Percentiles rank a stretch among this genome's conserved stretches.
Conservation (phyloP, 2,888 invertebrate species). For the Drosophila imparisetae region DNA sequence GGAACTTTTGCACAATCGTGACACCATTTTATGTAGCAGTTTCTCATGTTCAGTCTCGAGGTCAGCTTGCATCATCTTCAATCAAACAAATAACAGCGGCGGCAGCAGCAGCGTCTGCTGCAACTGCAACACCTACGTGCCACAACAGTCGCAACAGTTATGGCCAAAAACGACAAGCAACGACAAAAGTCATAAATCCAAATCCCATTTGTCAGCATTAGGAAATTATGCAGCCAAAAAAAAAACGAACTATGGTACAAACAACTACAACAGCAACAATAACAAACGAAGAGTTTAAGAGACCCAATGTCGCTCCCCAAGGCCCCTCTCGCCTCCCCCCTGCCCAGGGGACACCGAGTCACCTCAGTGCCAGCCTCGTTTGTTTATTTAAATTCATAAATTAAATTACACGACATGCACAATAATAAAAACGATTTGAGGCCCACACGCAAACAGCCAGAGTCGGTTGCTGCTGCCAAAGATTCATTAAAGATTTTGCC, state of each 20-base stretch:
- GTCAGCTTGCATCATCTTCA: constrained; percentile 77
- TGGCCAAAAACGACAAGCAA: constrained; percentile 43
- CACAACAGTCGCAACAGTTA: constrained; percentile 39
- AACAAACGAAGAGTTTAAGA: constrained; percentile 40
- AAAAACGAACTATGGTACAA: constrained; percentile 35
- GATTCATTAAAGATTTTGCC: constrained; percentile 76
- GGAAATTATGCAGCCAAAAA: constrained; percentile 73
- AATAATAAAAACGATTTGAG: constrained; percentile 78
- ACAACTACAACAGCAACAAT: constrained; percentile 38
- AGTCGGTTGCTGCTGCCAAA: constrained; percentile 42
- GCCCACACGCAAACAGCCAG: constrained; percentile 70
- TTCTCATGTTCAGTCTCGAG: constrained; percentile 64
- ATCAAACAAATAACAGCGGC: constrained; percentile 54
- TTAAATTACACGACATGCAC: constrained; percentile 80
- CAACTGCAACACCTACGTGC: constrained; percentile 61
- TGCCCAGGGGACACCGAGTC: background rate
- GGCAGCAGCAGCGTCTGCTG: constrained; percentile 14
- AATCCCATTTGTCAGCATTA: constrained; percentile 81
- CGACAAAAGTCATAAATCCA: constrained; percentile 73
- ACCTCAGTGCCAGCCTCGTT: constrained; percentile 45
- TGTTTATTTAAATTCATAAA: constrained; percentile 75
- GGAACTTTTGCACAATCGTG: constrained; percentile 49
- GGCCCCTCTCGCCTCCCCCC: background rate
- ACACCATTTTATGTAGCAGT: constrained; percentile 34
- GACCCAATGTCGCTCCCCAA: constrained; percentile 4